Percentiles rank a stretch among this genome's conserved stretches.
Conservation (phyloP, 2,888 invertebrate genomes). For the Muschampia plurimacula region DNA sequence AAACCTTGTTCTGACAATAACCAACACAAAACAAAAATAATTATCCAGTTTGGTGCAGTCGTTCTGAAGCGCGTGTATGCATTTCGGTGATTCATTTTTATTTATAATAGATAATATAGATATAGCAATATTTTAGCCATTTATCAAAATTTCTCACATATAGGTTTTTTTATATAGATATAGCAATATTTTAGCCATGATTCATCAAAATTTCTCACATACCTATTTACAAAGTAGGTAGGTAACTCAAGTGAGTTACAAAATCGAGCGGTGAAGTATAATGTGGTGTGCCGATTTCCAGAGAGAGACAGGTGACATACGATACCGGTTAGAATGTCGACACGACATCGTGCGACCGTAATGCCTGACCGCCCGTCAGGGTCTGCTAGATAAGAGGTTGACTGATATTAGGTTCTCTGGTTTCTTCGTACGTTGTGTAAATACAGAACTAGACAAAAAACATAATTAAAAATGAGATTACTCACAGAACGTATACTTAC, state of each 20-base stretch:
- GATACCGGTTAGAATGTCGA: not conserved
- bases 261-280: not conserved
- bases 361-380: constrained; percentile 50
- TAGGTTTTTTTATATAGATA: too few species aligned
- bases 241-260: not conserved
- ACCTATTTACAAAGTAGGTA: not conserved
- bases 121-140: too few species aligned
- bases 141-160: too few species aligned
- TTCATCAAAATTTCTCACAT: too few species aligned
- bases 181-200: too few species aligned
- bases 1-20: too few species aligned
- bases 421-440: not conserved
- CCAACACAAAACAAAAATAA: too few species aligned
- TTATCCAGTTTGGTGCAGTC: too few species aligned
- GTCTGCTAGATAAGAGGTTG: constrained; percentile 33
- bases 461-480: not conserved
- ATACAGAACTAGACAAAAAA: too few species aligned
- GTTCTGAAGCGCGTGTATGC: too few species aligned
- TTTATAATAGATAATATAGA: too few species aligned
- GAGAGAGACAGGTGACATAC: constrained; percentile 43
- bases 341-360: constrained; percentile 55
- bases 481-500: not conserved
- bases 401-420: constrained; percentile 4
- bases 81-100: too few species aligned
- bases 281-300: constrained; percentile 16